phyloP scores from a whole-genome alignment of 2,797 vertebrate species.

The Simalia tracyae region DNA sequence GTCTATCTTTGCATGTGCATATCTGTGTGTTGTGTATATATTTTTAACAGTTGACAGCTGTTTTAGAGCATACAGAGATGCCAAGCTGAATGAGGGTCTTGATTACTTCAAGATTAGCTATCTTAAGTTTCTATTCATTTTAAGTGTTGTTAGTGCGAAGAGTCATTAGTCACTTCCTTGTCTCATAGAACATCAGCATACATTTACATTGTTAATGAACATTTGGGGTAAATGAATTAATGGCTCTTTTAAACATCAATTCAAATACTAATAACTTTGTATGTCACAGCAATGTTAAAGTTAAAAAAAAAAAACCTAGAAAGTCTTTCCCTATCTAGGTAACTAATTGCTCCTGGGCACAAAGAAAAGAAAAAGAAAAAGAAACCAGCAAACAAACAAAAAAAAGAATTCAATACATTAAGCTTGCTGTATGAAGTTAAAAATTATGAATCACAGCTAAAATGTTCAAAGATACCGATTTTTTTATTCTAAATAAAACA shows the following conservation, averaged over 20 bases:
- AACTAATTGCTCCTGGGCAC: conserved; percentile 71
- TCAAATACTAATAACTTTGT: conserved; percentile 83
- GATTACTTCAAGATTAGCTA: conserved; percentile 90
- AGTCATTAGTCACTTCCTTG: conserved; percentile 88
- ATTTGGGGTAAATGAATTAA: conserved; percentile 89
- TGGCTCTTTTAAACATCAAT: conserved; percentile 87
- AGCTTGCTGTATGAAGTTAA: conserved; percentile 55
- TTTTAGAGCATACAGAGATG: conserved; percentile 86
- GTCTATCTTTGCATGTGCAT: conserved; percentile 73
- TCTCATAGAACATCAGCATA: conserved; percentile 91
- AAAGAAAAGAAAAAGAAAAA: conserved; percentile 50
- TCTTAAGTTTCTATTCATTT: conserved; percentile 88
- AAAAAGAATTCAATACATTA: conserved; percentile 72
- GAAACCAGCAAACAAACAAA: background rate
- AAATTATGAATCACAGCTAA: conserved; percentile 55
- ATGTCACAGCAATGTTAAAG: conserved; percentile 76
- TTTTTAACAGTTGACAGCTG: conserved; percentile 88
- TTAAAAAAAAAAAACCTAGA: conserved; percentile 69
- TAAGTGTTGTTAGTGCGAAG: conserved; percentile 86
- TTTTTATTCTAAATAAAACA: conserved; percentile 27
- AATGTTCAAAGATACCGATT: conserved; percentile 23
- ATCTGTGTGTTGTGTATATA: conserved; percentile 85
- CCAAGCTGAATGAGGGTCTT: conserved; percentile 85
- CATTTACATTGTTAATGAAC: conserved; percentile 98
- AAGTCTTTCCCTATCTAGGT: conserved; percentile 74